Base-by-base conservation (phyloP, 2,888 invertebrate species). In the Lamellibrachia columna region DNA sequence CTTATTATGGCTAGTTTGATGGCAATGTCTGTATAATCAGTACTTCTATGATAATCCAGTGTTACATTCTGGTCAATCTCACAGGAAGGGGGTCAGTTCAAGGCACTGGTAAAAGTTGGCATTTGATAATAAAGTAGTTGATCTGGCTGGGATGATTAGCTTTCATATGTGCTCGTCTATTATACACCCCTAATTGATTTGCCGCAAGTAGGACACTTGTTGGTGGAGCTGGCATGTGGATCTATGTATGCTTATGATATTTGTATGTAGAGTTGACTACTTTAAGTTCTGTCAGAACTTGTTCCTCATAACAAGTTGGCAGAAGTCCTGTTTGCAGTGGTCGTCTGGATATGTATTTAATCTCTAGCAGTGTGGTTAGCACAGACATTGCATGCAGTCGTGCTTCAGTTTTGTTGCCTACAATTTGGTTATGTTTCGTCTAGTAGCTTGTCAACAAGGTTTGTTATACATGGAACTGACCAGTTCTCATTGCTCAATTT, bases 281-380 rank as follows among this genome's bases (percentile, higher is more conserved):
- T 75, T 75, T 75, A 75, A 75, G 75, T 75, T 75, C 75, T 75
- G 75, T 75, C 75, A 75, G 75, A 75, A 75, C 75, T 75, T 75
- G 75, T 75, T 75, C 75, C 60, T 22, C 75, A 75, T 22, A 75
- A 22, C 75, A 75, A 75, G 75, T 75, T 75, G 75, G 75, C 75
- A 75, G 75, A n/a, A 75, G 75, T 11, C 75, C 75, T 75, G 75
- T 4, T 22, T 75, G 75, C 75, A 3, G 22, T 75, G 75, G 15
- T 22, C 75, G 22, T 75, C 75, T 11, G 22, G 75, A 75, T 75
- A 75, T 75, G 75, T 75, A 75, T 75, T 75, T 75, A 75, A 22
- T 75, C 75, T 75, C 3, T 75, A 11, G 75, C 22, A 22, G 75
- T 0, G 0, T 22, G 22, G 75, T 40, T 40, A 40, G 40, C 40